These are phyloP conservation scores for Erethizon dorsatum DNA, from an alignment of 2,797 vertebrate genomes.

Conservation along the genomic window DNA sequence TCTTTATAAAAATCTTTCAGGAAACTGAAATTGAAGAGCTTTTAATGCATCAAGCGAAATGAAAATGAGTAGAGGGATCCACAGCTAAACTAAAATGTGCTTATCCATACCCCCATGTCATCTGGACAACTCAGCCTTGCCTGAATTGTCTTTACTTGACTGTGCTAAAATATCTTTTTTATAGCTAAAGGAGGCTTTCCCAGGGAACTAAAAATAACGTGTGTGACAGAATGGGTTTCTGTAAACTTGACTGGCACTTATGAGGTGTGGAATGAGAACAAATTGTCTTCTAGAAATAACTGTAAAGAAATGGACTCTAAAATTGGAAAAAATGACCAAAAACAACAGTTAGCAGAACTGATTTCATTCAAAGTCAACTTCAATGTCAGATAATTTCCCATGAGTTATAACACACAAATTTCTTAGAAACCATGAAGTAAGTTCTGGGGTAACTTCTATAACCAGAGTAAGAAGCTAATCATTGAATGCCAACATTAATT, in stretches of 20 bases:
- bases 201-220: neutral
- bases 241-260: neutral
- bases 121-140: neutral
- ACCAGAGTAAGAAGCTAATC: neutral
- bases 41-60: neutral
- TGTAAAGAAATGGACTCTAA: neutral
- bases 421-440: neutral
- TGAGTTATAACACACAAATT: neutral
- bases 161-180: neutral
- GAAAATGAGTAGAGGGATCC: neutral
- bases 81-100: neutral
- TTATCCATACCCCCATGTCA: too few relatives aligned
- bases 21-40: neutral
- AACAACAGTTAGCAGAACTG: neutral
- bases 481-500: neutral
- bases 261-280: neutral
- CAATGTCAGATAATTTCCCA: neutral
- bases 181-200: neutral
- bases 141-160: neutral
- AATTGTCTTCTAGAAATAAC: slow-evolving; percentile 21
- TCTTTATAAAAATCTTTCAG: neutral
- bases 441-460: neutral
- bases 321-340: neutral
- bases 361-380: neutral
- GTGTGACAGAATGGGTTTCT: neutral